phyloP scores from a whole-genome alignment of 2,797 vertebrate species.

The Champsocephalus esox region DNA sequence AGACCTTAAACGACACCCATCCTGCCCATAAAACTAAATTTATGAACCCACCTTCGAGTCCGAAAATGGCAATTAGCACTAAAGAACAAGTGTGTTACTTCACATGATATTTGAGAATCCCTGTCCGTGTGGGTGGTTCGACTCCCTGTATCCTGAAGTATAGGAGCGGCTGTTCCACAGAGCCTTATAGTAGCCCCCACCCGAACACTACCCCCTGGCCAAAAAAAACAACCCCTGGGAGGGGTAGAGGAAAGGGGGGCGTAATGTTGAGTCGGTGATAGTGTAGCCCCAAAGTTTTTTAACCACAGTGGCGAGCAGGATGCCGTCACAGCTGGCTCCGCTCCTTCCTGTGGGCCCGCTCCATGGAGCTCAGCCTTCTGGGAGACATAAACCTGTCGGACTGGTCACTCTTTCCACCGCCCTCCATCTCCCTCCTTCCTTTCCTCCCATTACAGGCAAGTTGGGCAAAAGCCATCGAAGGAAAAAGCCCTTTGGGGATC shows the following conservation, averaged over 20 bases:
- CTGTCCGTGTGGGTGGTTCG: slow-evolving; percentile 74
- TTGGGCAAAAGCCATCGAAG: slow-evolving; percentile 81
- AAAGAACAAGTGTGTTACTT: slow-evolving; percentile 77
- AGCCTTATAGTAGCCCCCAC: slow-evolving; percentile 71
- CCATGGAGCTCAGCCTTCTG: slow-evolving; percentile 74
- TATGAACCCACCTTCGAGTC: slow-evolving; percentile 78
- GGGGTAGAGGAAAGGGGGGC: slow-evolving; percentile 67
- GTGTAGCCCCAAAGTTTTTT: slow-evolving; percentile 78
- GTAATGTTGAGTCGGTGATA: slow-evolving; percentile 78
- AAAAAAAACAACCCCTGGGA: slow-evolving; percentile 84
- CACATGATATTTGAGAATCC: slow-evolving; percentile 78
- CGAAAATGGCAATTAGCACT: slow-evolving; percentile 78
- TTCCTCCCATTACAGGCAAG: slow-evolving; percentile 81
- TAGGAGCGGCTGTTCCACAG: slow-evolving; percentile 64
- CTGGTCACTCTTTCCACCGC: slow-evolving; percentile 87
- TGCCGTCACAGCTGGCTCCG: slow-evolving; percentile 85
- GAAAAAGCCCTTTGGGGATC: slow-evolving; percentile 80
- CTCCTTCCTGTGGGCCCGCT: slow-evolving; percentile 82
- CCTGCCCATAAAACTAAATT: slow-evolving; percentile 79
- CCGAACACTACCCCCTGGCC: slow-evolving; percentile 79
- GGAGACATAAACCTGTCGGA: slow-evolving; percentile 86
- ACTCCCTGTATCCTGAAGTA: slow-evolving; percentile 71
- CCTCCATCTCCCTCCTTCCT: slow-evolving; percentile 79
- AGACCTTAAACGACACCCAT: slow-evolving; percentile 80
- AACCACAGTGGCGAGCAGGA: slow-evolving; percentile 79